Base-by-base conservation (phyloP, 2,113 vertebrate genomes). In the Rhodinocichla rosea region DNA sequence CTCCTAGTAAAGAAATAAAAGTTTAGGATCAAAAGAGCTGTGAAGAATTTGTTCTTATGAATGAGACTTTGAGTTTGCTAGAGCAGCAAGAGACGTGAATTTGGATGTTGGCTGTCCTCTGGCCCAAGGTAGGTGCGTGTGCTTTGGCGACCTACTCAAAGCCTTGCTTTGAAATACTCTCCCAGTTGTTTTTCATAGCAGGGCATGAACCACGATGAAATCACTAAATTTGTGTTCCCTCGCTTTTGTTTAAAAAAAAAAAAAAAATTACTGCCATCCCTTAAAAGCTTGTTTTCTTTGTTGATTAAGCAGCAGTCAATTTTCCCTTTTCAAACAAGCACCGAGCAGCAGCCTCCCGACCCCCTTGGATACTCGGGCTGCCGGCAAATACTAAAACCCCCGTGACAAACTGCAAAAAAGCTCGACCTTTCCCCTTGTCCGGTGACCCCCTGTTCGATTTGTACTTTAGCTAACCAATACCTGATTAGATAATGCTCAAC, bases 361-460 rank as follows among this genome's bases (percentile, higher is more conserved):
- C 79, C 92, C 96, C 97, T 96, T 90, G 80, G 97, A 98, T 98
- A 89, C 80, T 74, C 91, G 30, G 92, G 84, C 92, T 97, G 93
- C 93, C 5, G 44, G 90, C 93, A 97, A 97, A 98, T 77, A 94
- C 98, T 98, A 98, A 98, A 99, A 98, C 96, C 94, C 52, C 83
- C 15, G 89, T 96, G 97, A 97, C 96, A 97, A 98, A 98, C 98
- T 87, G 98, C 97, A 98, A 97, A 97, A 95, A 97, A 97, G 95
- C 92, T 98, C 97, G 95, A 98, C 98, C 98, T 98, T 95, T 99
- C 97, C 95, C 97, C 98, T 96, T 98, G 97, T 98, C 98, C 98
- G 62, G 97, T 98, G 98, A 98, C 98, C 98, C 97, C 52, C 68
- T 82, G 92, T 98, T 99, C 98, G 97, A 98, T 98, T 98, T 98